phyloP scores from a whole-genome alignment of 2,797 vertebrate genomes.

The Passerculus sandwichensis region DNA sequence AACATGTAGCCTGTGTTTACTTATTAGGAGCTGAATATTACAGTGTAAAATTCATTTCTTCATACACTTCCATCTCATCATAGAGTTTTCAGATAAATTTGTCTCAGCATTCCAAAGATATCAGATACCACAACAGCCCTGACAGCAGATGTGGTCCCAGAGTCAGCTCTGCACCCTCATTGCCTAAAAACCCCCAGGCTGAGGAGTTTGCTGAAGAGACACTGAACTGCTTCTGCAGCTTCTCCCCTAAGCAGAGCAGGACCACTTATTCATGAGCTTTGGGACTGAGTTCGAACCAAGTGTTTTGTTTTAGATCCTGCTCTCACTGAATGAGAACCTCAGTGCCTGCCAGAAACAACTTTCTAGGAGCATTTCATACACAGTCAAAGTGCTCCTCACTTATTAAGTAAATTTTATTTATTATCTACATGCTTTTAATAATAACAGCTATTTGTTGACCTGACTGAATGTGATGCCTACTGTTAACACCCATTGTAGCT shows the following conservation, averaged over 20 bases:
- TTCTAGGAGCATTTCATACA: background rate
- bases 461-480: conserved; percentile 9
- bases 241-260: background rate
- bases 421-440: background rate
- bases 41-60: background rate
- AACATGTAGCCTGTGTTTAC: background rate
- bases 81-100: background rate
- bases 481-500: conserved; percentile 8
- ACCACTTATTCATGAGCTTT: background rate
- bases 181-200: background rate
- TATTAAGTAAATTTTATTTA: background rate
- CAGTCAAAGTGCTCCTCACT: background rate
- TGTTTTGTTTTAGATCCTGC: background rate
- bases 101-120: background rate
- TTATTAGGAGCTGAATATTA: background rate
- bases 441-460: conserved; percentile 10
- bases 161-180: no score
- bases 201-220: background rate
- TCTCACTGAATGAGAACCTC: background rate
- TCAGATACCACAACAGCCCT: background rate
- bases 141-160: no score
- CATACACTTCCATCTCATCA: background rate
- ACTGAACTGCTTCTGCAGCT: background rate
- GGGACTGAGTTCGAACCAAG: background rate
- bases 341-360: background rate